These are phyloP conservation scores for Lasioglossum villosulum DNA, from an alignment of 2,888 invertebrate species.

Conservation along the genomic window DNA sequence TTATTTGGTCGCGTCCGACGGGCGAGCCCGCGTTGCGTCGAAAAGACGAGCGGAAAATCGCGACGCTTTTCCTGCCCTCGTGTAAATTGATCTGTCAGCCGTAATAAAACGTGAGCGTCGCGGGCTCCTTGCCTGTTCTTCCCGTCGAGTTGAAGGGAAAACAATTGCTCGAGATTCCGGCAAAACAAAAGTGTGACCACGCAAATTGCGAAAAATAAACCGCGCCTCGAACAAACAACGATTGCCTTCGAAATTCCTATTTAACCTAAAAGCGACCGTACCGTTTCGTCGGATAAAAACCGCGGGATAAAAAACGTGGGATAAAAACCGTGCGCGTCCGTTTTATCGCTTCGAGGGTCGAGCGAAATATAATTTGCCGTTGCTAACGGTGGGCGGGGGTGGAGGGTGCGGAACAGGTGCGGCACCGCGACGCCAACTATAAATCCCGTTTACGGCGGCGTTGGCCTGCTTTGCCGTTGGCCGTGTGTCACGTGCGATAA, in stretches of 20 bases:
- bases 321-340: neutral
- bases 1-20: neutral
- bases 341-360: neutral
- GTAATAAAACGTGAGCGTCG: constrained; percentile 25
- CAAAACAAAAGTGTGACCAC: neutral
- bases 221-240: too few species aligned
- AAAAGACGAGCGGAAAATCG: constrained; percentile 20
- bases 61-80: constrained; percentile 15
- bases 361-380: neutral
- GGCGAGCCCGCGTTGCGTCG: neutral
- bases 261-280: neutral
- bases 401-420: neutral
- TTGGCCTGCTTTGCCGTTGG: neutral
- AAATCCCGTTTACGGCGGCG: neutral
- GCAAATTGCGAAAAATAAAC: neutral
- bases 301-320: neutral
- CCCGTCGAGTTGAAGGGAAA: neutral
- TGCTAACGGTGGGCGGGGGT: neutral
- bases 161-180: neutral
- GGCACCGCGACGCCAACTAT: neutral
- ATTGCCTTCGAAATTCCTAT: neutral
- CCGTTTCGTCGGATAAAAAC: neutral
- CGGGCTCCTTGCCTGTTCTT: neutral
- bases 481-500: neutral
- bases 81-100: constrained; percentile 36